These are phyloP conservation scores for Drosophila parabipectinata DNA, from an alignment of 1,140 invertebrate species.

Conservation along the genomic window DNA sequence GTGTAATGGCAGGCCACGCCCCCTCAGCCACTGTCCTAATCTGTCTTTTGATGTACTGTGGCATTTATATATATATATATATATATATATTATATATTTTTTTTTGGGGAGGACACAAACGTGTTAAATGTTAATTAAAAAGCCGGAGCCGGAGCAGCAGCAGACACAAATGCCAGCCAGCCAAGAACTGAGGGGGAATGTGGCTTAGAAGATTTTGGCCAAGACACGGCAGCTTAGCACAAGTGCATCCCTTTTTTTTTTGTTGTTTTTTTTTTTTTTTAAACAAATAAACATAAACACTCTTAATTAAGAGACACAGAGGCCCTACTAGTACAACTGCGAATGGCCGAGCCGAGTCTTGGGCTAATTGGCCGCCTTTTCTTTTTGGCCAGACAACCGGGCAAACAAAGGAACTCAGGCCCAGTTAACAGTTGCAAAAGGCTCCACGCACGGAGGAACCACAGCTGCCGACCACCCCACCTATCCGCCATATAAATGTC, in stretches of 20 bases:
- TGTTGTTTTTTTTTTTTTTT: not conserved
- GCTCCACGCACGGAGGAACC: slow-evolving; percentile 50
- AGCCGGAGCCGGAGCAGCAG: slow-evolving; percentile 38
- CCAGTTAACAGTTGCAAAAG: too few relatives aligned
- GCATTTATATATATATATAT: not conserved
- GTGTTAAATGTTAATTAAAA: slow-evolving; percentile 82
- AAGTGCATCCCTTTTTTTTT: slow-evolving; percentile 15
- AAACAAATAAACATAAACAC: slow-evolving; percentile 66
- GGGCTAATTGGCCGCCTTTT: slow-evolving; percentile 70
- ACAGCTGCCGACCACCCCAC: slow-evolving; percentile 33
- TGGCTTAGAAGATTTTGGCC: slow-evolving; percentile 56
- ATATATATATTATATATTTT: slow-evolving; percentile 16
- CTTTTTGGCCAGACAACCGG: slow-evolving; percentile 60
- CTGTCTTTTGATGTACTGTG: slow-evolving; percentile 74
- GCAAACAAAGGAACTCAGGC: slow-evolving; percentile 53
- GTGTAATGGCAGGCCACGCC: slow-evolving; percentile 69
- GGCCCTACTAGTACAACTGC: slow-evolving; percentile 2
- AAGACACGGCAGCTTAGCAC: slow-evolving; percentile 48
- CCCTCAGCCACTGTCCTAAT: slow-evolving; percentile 40
- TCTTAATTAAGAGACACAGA: slow-evolving; percentile 62
- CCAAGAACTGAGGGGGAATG: not conserved
- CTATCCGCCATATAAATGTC: slow-evolving; percentile 65
- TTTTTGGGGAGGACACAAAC: slow-evolving; percentile 40
- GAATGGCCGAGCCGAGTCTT: slow-evolving; percentile 22
- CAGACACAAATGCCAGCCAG: not conserved